phyloP scores from a whole-genome alignment of 2,797 vertebrate species.

The Epinephelus malabaricus region DNA sequence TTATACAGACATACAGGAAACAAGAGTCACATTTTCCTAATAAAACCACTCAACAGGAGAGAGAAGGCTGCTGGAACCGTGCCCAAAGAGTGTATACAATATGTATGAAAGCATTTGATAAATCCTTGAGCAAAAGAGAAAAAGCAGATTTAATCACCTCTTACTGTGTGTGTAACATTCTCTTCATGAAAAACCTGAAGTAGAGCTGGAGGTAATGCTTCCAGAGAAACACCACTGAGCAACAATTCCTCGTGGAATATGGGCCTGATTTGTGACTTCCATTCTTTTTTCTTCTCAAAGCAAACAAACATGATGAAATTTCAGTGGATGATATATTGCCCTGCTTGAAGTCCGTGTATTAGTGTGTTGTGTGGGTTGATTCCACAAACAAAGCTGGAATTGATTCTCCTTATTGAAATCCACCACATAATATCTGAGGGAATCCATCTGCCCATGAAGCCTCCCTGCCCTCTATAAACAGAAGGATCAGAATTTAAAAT shows the following conservation, averaged over 20 bases:
- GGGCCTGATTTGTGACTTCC: slow-evolving; percentile 40
- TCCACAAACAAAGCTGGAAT: slow-evolving; percentile 72
- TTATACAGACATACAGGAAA: slow-evolving; percentile 59
- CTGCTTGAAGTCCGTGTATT: slow-evolving; percentile 46
- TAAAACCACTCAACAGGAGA: slow-evolving; percentile 71
- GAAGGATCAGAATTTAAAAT: slow-evolving; percentile 23
- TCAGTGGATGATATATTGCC: slow-evolving; percentile 69
- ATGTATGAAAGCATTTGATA: slow-evolving; percentile 56
- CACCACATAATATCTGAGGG: slow-evolving; percentile 59
- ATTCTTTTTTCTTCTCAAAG: slow-evolving; percentile 42
- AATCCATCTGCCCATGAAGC: slow-evolving; percentile 56
- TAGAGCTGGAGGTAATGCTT: slow-evolving; percentile 20
- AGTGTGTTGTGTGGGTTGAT: slow-evolving; percentile 51
- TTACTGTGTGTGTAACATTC: slow-evolving; percentile 43
- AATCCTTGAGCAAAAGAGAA: slow-evolving; percentile 31
- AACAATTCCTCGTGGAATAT: slow-evolving; percentile 40
- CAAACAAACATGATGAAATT: slow-evolving; percentile 77
- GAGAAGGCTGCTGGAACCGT: slow-evolving; percentile 42
- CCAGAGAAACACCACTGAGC: slow-evolving; percentile 38
- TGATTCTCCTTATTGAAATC: slow-evolving; percentile 76
- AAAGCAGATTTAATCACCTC: slow-evolving; percentile 43
- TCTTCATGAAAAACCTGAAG: slow-evolving; percentile 11
- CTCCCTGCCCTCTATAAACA: slow-evolving; percentile 52
- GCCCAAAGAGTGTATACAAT: slow-evolving; percentile 41
- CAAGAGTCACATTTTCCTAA: slow-evolving; percentile 66